Evolutionary conservation across 1,140 invertebrate species (phyloP).

Genomic region (Bombus superbus): DNA sequence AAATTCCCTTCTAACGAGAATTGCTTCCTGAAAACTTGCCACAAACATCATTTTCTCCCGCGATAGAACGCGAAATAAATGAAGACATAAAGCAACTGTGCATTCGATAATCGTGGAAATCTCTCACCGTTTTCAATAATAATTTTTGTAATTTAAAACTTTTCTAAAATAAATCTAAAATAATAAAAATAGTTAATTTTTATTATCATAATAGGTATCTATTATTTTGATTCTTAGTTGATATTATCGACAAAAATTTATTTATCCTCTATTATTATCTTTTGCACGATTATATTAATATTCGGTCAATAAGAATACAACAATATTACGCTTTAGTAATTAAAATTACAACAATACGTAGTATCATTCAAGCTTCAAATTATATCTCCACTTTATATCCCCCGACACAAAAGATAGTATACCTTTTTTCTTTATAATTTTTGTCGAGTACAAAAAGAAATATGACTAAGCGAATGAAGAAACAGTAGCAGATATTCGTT

Average conservation of each 20-base stretch:
- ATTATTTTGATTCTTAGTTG: neutral
- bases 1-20: neutral
- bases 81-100: neutral
- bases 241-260: no score
- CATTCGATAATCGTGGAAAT: neutral
- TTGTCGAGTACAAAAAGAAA: neutral
- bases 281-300: no score
- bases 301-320: neutral
- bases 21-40: neutral
- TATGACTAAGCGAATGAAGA: neutral
- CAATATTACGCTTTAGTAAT: neutral
- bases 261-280: no score
- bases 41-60: neutral
- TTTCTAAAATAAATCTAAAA: neutral
- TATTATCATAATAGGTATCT: neutral
- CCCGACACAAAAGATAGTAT: neutral
- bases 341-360: neutral
- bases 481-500: constrained; percentile 12
- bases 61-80: neutral
- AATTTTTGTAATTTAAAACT: neutral
- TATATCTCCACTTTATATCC: neutral
- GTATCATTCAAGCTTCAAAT: neutral
- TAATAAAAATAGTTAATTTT: neutral
- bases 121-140: neutral
- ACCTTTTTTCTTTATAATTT: neutral